Conservation (phyloP, 1,140 invertebrate species). For the Frieseomelitta varia region DNA sequence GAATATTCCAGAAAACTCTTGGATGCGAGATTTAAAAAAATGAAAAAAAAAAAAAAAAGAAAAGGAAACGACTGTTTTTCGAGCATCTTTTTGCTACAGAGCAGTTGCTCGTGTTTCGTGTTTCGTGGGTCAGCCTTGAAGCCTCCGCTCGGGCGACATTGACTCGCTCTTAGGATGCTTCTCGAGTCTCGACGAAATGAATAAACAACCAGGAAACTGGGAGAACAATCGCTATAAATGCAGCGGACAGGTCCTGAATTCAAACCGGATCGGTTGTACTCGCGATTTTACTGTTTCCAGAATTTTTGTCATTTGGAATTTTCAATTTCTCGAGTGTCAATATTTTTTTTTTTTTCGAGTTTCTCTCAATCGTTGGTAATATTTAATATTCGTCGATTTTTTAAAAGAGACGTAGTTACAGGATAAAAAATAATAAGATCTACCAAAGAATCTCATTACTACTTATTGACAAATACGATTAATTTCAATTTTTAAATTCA, state of each 20-base stretch:
- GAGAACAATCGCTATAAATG: not conserved
- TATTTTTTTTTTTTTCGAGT: too few species aligned
- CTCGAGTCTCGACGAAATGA: not conserved
- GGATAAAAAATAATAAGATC: too few species aligned
- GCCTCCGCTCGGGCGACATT: not conserved
- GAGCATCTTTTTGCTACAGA: not conserved
- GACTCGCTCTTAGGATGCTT: constrained; percentile 34
- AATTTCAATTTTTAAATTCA: too few species aligned
- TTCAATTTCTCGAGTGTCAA: not conserved
- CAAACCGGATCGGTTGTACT: not conserved
- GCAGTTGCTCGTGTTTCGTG: constrained; percentile 1
- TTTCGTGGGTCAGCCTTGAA: constrained; percentile 26
- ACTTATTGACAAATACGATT: too few species aligned
- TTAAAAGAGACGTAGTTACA: not conserved
- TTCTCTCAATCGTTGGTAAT: not conserved
- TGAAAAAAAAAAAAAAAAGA: not conserved
- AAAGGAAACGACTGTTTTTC: not conserved
- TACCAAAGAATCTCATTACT: too few species aligned
- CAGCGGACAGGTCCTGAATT: not conserved
- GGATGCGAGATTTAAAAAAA: too few species aligned
- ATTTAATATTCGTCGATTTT: not conserved
- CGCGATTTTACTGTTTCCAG: not conserved
- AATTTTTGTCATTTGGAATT: too few species aligned
- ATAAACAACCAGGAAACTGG: not conserved
- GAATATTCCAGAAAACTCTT: not conserved